phyloP scores from a whole-genome alignment of 2,113 vertebrate species.

The Saguinus imperator region DNA sequence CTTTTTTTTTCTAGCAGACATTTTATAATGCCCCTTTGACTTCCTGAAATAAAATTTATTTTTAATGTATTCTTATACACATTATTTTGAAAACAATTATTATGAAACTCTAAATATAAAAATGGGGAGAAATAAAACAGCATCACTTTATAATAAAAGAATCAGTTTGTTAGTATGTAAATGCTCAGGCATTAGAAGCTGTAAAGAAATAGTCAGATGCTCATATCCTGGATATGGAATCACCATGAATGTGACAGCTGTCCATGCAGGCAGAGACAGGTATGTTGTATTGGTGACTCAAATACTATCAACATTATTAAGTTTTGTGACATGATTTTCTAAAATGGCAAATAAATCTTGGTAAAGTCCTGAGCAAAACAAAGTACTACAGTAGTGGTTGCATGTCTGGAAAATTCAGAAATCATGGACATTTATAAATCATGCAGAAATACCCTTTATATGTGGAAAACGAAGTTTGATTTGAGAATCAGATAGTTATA shows the following conservation, averaged over 20 bases:
- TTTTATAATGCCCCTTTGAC: neutral
- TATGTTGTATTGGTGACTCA: neutral
- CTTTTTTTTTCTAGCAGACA: neutral
- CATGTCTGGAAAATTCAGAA: slow-evolving; percentile 25
- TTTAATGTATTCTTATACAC: neutral
- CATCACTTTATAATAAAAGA: neutral
- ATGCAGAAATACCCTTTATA: neutral
- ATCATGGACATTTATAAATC: neutral
- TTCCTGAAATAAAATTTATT: neutral
- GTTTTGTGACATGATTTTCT: neutral
- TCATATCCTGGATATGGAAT: neutral
- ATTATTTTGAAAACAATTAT: neutral
- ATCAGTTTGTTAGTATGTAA: neutral
- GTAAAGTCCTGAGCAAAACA: neutral
- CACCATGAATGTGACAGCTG: neutral
- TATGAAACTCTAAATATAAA: neutral
- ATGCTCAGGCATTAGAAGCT: neutral
- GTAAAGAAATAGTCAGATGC: neutral
- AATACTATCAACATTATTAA: neutral
- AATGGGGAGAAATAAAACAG: neutral
- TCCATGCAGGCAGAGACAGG: too few relatives aligned
- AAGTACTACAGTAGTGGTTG: neutral
- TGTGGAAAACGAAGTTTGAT: neutral
- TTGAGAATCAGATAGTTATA: neutral
- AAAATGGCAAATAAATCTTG: neutral